Evolutionary conservation across 2,113 vertebrate species (phyloP), one percentile per base, ranked within the genome.

Genomic region (Alosa alosa): DNA sequence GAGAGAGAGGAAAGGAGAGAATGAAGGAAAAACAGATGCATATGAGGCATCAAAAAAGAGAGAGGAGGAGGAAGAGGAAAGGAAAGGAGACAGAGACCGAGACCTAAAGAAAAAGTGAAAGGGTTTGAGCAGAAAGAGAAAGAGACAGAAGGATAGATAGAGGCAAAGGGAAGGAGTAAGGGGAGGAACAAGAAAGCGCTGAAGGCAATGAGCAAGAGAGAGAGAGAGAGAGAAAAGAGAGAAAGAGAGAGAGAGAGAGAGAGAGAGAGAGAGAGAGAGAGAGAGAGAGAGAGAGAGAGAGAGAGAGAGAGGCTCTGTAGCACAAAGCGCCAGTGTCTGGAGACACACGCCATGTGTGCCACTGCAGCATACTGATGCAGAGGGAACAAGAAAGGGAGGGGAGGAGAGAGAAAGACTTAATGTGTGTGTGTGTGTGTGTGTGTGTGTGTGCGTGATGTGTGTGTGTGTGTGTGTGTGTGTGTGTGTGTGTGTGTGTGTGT

Each of bases 311-410:
- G 72, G 47, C 83, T 47, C 88, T 91, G 92, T 89, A 89, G 85
- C 83, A 91, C 89, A 91, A 91, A 91, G 81, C 92, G 91, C 89
- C 87, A 86, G 90, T 94, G 90, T 93, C 93, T 91, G 90, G 91
- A 91, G 91, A 88, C 93, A 91, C 90, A 87, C 89, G 83, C 89
- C 82, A 86, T 89, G 91, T 78, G 83, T 72, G 84, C 82, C 89
- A 85, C 90, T 89, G 18, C 88, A 93, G 89, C 93, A 93, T 94
- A 93, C 92, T 90, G 91, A 90, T 91, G 87, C 89, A 25, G 64
- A 90, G 89, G 84, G 88, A 94, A 90, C 83, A 89, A 88, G 5
- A 41, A 88, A 17, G 10, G 10, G 13, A 64, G 22, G 46, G 78
- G 64, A 46, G 22, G 83, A 64, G 57, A 60, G 31, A 9, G 44